Percentiles rank a stretch among this genome's conserved stretches.
These are phyloP conservation scores for Porites lutea DNA, from an alignment of 64 coral and sea anemone genomes.

Conservation along the genomic window DNA sequence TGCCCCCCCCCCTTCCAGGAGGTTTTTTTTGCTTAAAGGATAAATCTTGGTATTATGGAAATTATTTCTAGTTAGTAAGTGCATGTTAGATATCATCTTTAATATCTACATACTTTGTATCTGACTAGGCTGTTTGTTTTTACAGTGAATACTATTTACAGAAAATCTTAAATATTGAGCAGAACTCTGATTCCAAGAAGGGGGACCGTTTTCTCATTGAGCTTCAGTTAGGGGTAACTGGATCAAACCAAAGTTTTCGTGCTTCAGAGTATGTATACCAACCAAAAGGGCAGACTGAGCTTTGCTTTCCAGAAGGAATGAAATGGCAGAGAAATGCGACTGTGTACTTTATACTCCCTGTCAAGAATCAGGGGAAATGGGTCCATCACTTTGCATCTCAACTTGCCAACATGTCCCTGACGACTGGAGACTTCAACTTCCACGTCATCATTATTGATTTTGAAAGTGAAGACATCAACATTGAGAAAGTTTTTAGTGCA, in stretches of 20 bases:
- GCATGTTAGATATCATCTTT: too few species aligned
- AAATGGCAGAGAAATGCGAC: constrained; percentile 22
- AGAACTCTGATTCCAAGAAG: constrained; percentile 27
- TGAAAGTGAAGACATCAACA: constrained; percentile 46
- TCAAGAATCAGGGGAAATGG: constrained; percentile 61
- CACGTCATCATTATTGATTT: constrained; percentile 43
- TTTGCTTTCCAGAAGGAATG: constrained; percentile 50
- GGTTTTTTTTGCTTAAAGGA: too few species aligned
- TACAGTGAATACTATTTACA: constrained; percentile 20
- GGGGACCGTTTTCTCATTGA: constrained; percentile 53
- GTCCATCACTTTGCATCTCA: constrained; percentile 49
- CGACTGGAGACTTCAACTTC: constrained; percentile 19
- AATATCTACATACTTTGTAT: background rate
- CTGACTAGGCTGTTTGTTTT: background rate
- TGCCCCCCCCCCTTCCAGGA: too few species aligned
- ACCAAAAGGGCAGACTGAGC: background rate
- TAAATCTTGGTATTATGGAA: too few species aligned
- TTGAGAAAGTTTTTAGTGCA: constrained; percentile 11
- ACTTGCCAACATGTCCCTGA: background rate
- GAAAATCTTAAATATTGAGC: constrained; percentile 55
- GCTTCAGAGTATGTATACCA: constrained; percentile 52
- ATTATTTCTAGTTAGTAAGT: too few species aligned
- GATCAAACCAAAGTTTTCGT: constrained; percentile 36
- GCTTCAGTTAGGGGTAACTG: constrained; percentile 5
- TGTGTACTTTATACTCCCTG: constrained; percentile 54